Percentiles rank a stretch among this genome's conserved stretches.
Evolutionary conservation across 2,113 vertebrate genomes (phyloP).

Genomic region (Cygnus atratus): DNA sequence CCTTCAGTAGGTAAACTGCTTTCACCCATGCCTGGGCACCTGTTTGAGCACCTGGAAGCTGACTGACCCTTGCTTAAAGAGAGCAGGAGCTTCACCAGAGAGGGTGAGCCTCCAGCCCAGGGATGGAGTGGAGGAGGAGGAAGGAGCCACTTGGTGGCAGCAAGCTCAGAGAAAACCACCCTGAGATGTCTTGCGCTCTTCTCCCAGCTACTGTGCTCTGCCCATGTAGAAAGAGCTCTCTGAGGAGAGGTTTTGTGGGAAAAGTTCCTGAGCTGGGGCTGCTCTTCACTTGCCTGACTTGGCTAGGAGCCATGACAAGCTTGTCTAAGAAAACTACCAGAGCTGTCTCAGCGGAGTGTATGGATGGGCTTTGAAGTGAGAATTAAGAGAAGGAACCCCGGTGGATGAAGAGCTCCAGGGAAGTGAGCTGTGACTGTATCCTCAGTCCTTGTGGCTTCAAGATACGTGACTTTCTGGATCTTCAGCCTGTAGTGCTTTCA

Average conservation of each 20-base stretch:
- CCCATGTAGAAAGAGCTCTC: background rate
- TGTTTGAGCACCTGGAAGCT: background rate
- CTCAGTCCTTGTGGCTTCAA: background rate
- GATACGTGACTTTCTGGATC: background rate
- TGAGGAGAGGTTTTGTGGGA: background rate
- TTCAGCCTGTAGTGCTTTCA: accelerated
- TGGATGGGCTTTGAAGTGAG: background rate
- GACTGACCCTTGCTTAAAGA: background rate
- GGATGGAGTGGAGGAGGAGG: background rate
- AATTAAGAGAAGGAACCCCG: background rate
- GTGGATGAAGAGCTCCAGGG: background rate
- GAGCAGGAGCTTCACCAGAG: background rate
- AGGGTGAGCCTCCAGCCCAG: background rate
- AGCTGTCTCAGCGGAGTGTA: background rate
- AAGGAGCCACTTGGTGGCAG: background rate
- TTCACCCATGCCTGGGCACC: background rate
- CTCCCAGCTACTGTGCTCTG: background rate
- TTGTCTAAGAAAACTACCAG: background rate
- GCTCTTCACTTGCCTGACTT: background rate
- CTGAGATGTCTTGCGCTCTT: background rate
- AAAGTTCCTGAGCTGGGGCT: background rate
- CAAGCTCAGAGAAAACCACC: background rate
- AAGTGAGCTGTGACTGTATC: accelerated
- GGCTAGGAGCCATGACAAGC: background rate
- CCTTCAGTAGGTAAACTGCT: background rate